Base-by-base conservation (phyloP, 2,888 invertebrate genomes). In the Hirtodrosophila trivittata region DNA sequence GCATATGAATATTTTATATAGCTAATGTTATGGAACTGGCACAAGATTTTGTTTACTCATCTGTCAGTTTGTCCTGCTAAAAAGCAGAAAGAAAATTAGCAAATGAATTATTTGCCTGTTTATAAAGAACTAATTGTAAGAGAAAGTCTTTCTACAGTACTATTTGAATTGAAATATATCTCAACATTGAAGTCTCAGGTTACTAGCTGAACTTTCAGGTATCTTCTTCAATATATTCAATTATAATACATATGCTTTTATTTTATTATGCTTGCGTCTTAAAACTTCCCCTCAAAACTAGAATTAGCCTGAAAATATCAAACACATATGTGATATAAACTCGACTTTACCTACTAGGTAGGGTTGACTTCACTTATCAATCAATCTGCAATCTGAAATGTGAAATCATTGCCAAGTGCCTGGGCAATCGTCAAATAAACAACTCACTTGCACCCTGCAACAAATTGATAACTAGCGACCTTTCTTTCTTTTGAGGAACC, bases 1-100 rank as follows among this genome's bases (percentile, higher is more conserved):
- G 67, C 83, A 78, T 78, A 86, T 81, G 86, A 81, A 81, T 81
- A 83, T 81, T 81, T 81, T 66, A 81, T 66, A 81, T 86, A 70
- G 58, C 73, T 83, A 62, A 63, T 65, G 49, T 67, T 73, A 73
- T 62, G 62, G 30, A 32, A 16, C 32, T 8, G n/a, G n/a, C n/a
- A n/a, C n/a, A 9, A 32, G 25, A 25, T 33, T 41, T 25, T 41
- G 47, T 38, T 38, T 37, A 30, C 32, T 37, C 10, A 46, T 41
- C 63, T 73, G 72, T 54, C 71, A 55, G 49, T 25, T 50, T 60
- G 38, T 45, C 39, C 25, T 49, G 64, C 58, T 64, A 75, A 64
- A 37, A 54, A 39, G 26, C 28, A 33, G 35, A 21, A 21, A 21
- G 3, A 21, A 51, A 37, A 55, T 70, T 59, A 59, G 46, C 54